phyloP scores from a whole-genome alignment of 2,888 invertebrate genomes.

The Drosophila mayaguana region DNA sequence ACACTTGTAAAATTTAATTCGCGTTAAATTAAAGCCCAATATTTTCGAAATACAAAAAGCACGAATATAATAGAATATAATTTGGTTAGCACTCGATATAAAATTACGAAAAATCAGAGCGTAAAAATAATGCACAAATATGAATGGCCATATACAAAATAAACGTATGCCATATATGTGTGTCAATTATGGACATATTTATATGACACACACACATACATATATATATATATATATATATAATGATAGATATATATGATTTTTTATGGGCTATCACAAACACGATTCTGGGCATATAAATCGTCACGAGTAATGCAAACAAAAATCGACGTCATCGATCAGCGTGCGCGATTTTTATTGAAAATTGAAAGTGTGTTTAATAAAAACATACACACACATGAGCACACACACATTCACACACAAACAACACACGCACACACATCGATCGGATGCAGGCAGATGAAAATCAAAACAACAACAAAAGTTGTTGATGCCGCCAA shows the following conservation, averaged over 20 bases:
- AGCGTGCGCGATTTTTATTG: constrained; percentile 71
- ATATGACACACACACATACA: constrained; percentile 37
- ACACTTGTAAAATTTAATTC: constrained; percentile 39
- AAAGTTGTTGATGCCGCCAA: constrained; percentile 82
- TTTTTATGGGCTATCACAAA: constrained; percentile 63
- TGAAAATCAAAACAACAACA: constrained; percentile 79
- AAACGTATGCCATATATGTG: constrained; percentile 43
- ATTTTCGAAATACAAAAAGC: not conserved
- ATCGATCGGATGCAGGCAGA: constrained; percentile 56
- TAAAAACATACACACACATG: constrained; percentile 44
- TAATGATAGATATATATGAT: constrained; percentile 16
- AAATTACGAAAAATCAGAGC: constrained; percentile 4
- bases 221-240: not conserved
- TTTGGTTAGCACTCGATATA: constrained; percentile 19
- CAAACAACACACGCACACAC: constrained; percentile 12
- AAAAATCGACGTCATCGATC: constrained; percentile 77
- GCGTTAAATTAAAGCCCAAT: constrained; percentile 7
- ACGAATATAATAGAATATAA: constrained; percentile 9
- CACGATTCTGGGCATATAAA: constrained; percentile 59
- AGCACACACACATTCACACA: constrained; percentile 15
- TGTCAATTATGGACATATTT: constrained; percentile 30
- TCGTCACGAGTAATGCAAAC: constrained; percentile 73
- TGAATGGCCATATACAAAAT: constrained; percentile 25
- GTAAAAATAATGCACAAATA: constrained; percentile 25
- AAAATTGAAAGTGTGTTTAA: constrained; percentile 77